Evolutionary conservation across 1,140 invertebrate genomes (phyloP).

Genomic region (Cydia fagiglandana): DNA sequence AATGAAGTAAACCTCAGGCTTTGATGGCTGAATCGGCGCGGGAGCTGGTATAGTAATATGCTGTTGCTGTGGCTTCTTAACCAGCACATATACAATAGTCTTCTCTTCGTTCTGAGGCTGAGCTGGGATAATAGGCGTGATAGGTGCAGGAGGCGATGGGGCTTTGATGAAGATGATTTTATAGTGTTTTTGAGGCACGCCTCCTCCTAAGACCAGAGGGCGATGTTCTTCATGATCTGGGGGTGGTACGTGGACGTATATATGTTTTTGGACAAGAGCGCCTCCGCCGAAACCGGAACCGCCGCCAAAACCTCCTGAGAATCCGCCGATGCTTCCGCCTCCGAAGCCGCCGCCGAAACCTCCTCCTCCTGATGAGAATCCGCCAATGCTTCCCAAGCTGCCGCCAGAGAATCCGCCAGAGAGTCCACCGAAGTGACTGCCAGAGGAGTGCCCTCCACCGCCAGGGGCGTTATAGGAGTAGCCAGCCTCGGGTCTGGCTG

Average conservation of each 20-base stretch:
- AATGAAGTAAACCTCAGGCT: conserved; percentile 94
- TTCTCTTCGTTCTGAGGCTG: conserved; percentile 88
- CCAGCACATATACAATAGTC: conserved; percentile 91
- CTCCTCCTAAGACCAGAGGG: conserved; percentile 68
- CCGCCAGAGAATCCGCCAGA: conserved; percentile 57
- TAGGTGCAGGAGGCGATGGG: conserved; percentile 85
- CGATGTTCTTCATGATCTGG: conserved; percentile 85
- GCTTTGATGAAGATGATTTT: conserved; percentile 94
- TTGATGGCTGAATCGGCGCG: conserved; percentile 86
- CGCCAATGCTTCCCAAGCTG: conserved; percentile 63
- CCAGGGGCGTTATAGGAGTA: conserved; percentile 81
- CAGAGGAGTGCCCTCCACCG: conserved; percentile 42
- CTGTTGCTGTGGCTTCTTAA: conserved; percentile 89
- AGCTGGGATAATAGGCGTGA: conserved; percentile 83
- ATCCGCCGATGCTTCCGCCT: conserved; percentile 62
- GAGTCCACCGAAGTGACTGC: conserved; percentile 64
- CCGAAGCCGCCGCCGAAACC: conserved; percentile 57
- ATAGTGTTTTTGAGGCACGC: conserved; percentile 88
- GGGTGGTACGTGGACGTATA: conserved; percentile 89
- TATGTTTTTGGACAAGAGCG: conserved; percentile 86
- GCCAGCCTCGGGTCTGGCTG: conserved; percentile 81
- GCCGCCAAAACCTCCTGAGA: conserved; percentile 44
- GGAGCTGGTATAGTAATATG: conserved; percentile 88
- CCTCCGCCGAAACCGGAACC: conserved; percentile 73
- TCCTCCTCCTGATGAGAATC: conserved; percentile 46